Evolutionary conservation across 30 jellyfish, hydroid and myxozoan species (phyloP), one percentile per base, ranked within the genome.

Genomic region (Chrysaora quinquecirrha): DNA sequence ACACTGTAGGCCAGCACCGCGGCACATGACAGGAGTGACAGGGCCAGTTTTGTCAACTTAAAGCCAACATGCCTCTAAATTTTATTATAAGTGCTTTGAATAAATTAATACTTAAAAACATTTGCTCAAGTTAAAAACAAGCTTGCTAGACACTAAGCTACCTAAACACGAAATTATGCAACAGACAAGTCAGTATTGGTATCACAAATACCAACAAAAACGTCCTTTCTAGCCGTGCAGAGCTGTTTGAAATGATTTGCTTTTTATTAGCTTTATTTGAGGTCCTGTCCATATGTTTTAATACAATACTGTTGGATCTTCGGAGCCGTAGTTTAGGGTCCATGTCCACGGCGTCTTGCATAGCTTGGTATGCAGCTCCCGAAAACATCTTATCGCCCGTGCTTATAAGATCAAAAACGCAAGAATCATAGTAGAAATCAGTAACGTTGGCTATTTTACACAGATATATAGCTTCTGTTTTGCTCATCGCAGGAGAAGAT

Each of bases 361-460:
- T 90, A 38, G 98, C 96, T 63, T 68, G 84, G 80, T 78, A 70
- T 31, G 98, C 98, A 4, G 98, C 89, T 48, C 33, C 58, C 20
- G 89, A 76, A 64, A 90, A 90, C 32, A 78, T 89, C 24, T 69
- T 79, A 48, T 90, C 98, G 21, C 98, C 98, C 27, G 98, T 90
- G 56, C 95, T 90, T 18, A 90, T 72, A 10, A 90, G 88, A 74
- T 90, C 98, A 74, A 90, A 90, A 3, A 90, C 95, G 78, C 98
- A 90, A 1, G 98, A 90, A 54, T 90, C 98, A 43, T 73, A 90
- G 50, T 90, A 90, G 71, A 90, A 90, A 78, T 90, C 98, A 0
- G 95, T 90, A 30, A 90, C 35, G 64, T 84, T 90, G 1, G 89
- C 95, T 60, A 20, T 34, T 49, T 58, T 66, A 73, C 98, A 90